These are phyloP conservation scores for Ornithoptera alexandrae DNA, from an alignment of 2,888 invertebrate species.

Conservation along the genomic window DNA sequence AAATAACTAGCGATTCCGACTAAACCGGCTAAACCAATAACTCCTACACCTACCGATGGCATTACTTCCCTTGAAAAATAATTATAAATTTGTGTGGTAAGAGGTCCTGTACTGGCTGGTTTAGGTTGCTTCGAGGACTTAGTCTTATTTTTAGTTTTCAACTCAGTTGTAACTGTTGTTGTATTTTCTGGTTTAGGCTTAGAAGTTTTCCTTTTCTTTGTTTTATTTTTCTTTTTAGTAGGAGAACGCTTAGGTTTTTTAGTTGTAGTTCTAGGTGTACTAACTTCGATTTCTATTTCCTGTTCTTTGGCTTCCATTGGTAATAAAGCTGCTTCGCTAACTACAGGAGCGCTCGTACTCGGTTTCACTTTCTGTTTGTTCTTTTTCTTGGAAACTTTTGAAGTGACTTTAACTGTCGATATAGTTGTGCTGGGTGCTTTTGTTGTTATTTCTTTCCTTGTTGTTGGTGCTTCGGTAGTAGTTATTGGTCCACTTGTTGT, in stretches of 20 bases:
- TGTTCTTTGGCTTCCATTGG: constrained; percentile 74
- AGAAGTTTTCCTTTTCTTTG: constrained; percentile 79
- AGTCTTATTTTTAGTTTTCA: constrained; percentile 78
- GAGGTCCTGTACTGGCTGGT: constrained; percentile 71
- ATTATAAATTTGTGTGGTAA: constrained; percentile 87
- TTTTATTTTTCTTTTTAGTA: constrained; percentile 78
- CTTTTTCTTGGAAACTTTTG: constrained; percentile 65
- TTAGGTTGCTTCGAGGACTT: constrained; percentile 70
- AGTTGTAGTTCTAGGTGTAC: constrained; percentile 68
- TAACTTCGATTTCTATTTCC: constrained; percentile 73
- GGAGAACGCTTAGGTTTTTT: constrained; percentile 72
- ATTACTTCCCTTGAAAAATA: constrained; percentile 89
- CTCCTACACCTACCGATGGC: constrained; percentile 89
- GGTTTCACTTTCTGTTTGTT: constrained; percentile 65
- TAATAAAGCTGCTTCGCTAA: constrained; percentile 63
- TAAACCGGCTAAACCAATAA: constrained; percentile 86
- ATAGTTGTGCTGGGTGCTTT: constrained; percentile 44
- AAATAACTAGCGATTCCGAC: constrained; percentile 89
- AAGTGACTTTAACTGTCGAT: constrained; percentile 49
- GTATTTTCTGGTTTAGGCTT: constrained; percentile 60
- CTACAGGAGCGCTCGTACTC: constrained; percentile 47
- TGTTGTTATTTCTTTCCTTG: constrained; percentile 49
- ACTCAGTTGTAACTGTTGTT: constrained; percentile 57
- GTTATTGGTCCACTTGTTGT: constrained; percentile 43
- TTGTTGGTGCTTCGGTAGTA: constrained; percentile 50